Evolutionary conservation across 2,113 vertebrate species (phyloP), one percentile per base, ranked within the genome.

Genomic region (Otolemur garnettii): DNA sequence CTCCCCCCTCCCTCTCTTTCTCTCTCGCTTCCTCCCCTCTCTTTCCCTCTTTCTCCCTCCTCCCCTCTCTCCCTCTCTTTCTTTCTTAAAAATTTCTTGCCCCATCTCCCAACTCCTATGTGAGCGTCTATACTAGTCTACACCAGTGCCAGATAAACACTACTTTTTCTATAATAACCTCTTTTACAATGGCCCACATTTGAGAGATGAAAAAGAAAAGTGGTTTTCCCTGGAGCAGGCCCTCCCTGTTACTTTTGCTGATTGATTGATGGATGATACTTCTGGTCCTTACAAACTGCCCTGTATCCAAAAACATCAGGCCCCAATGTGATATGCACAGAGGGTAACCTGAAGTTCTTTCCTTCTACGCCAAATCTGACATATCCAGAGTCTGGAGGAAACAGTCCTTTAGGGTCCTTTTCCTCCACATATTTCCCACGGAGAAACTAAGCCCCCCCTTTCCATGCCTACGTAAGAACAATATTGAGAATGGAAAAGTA

Each of bases 401-500:
- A 78, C 24, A 42, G 22, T 12, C 42, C 38, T 89, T 64, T 28
- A 60, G 72, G 82, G 74, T 60, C n/a, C 24, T 71, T 82, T 87
- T 12, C 50, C 30, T 71, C 74, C 18, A 17, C 17, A 12, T 1
- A 0, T 94, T 97, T 97, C 93, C 92, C 94, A 96, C 0, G 3
- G 69, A 86, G 81, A 92, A 62, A 84, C 80, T 0, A 79, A 91
- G 3, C 45, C 10, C 53, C 50, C 17, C 19, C 9, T 33, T 62
- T 59, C 92, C 21, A 45, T 26, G 18, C 62, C 28, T 33, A 19
- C 0, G 12, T 68, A 77, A 90, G 88, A 91, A 96, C 62, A 97
- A 80, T 60, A 66, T 62, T 80, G 94, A 89, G 96, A 53, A 89
- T 95, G 92, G 94, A 95, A 96, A 97, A 97, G 88, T 66, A 93